A percentile compares a stretch with the other conserved stretches of the same genome.
Evolutionary conservation across 2,797 vertebrate species (phyloP).

Genomic region (Phaenicophaeus curvirostris): DNA sequence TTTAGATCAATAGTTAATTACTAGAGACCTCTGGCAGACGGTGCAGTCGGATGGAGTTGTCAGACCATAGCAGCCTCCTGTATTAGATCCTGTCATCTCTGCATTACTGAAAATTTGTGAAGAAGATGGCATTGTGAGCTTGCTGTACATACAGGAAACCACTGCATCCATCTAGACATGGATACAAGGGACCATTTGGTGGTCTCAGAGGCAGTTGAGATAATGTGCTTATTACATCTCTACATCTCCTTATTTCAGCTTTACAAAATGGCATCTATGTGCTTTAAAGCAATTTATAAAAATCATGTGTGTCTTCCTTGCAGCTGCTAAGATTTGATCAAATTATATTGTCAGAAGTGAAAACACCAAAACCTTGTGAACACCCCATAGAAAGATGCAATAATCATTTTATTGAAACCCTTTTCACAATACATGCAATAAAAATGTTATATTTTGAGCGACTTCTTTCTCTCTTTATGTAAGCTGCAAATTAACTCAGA

Average conservation of each 20-base stretch:
- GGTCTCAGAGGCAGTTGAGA: not conserved
- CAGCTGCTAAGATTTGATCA: not conserved
- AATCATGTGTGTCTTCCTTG: not conserved
- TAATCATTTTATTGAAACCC: not conserved
- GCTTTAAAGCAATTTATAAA: not conserved
- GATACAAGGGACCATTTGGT: not conserved
- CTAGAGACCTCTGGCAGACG: not conserved
- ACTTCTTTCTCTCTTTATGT: not conserved
- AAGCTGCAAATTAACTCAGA: constrained; percentile 20
- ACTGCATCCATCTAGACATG: not conserved
- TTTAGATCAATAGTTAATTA: not conserved
- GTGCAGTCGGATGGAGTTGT: not conserved
- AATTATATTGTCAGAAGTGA: not conserved
- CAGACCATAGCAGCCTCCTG: not conserved
- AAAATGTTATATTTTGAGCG: not conserved
- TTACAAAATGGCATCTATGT: not conserved
- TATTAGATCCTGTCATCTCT: not conserved
- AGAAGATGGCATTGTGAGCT: not conserved
- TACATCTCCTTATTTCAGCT: not conserved
- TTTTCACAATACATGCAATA: not conserved
- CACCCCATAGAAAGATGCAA: not conserved
- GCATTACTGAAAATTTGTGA: not conserved
- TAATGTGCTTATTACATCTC: not conserved
- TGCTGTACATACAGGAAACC: not conserved
- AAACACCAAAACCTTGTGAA: not conserved